Evolutionary conservation across 2,888 invertebrate genomes (phyloP).

Genomic region (Myopa tessellatipennis): DNA sequence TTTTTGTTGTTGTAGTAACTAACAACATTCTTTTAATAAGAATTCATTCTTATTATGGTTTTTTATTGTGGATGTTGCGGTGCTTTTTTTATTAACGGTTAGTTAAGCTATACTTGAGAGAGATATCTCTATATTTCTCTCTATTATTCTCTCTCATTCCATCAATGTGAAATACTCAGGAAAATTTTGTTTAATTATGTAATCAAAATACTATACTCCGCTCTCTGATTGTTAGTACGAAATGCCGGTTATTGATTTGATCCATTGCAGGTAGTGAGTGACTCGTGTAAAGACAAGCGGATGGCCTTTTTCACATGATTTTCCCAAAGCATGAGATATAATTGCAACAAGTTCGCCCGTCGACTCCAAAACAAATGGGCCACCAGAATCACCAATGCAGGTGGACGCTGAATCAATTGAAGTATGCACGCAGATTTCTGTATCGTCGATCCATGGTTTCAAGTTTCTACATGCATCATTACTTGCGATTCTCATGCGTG

Average conservation of each 20-base stretch:
- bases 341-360: neutral
- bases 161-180: too few relatives aligned
- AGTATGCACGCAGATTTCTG: neutral
- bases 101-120: too few relatives aligned
- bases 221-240: neutral
- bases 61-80: too few relatives aligned
- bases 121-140: too few relatives aligned
- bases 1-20: too few relatives aligned
- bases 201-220: too few relatives aligned
- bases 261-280: neutral
- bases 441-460: neutral
- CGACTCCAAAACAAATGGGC: neutral
- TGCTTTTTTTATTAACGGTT: too few relatives aligned
- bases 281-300: neutral
- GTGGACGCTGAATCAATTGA: neutral
- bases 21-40: too few relatives aligned
- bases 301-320: neutral
- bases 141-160: too few relatives aligned
- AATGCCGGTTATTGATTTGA: neutral
- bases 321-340: neutral
- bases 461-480: neutral
- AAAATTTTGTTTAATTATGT: too few relatives aligned
- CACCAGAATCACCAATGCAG: neutral
- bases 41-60: too few relatives aligned
- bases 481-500: neutral